Evolutionary conservation across 2,888 invertebrate species (phyloP).

Genomic region (Eremobia ochroleuca): DNA sequence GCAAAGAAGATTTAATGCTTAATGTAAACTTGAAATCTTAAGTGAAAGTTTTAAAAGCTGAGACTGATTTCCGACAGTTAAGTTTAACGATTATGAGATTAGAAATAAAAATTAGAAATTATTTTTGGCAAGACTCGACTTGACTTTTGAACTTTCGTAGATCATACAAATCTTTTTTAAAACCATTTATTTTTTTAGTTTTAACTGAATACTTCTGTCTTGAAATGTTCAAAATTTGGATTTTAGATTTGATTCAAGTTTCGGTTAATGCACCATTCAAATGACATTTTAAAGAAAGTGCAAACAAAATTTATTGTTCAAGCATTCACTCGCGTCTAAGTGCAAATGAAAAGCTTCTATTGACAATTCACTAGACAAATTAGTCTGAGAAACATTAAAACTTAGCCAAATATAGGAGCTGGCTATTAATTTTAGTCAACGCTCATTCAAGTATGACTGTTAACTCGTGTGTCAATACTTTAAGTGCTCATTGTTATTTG

Average conservation of each 20-base stretch:
- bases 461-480: background rate
- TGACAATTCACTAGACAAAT: conserved; percentile 41
- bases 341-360: conserved; percentile 49
- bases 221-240: background rate
- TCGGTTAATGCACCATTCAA: background rate
- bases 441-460: background rate
- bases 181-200: background rate
- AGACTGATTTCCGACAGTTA: conserved; percentile 6
- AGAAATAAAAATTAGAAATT: conserved; percentile 20
- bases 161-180: background rate
- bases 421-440: conserved; percentile 25
- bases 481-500: conserved; percentile 4
- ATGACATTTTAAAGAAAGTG: conserved; percentile 53
- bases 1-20: conserved; percentile 42
- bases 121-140: conserved; percentile 11
- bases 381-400: conserved; percentile 24
- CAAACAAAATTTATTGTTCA: conserved; percentile 34
- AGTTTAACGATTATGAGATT: conserved; percentile 27
- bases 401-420: conserved; percentile 30
- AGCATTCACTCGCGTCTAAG: conserved; percentile 32
- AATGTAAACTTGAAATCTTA: conserved; percentile 46
- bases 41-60: conserved; percentile 57
- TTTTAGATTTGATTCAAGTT: background rate
- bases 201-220: background rate
- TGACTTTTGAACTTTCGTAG: conserved; percentile 15